Evolutionary conservation across 2,797 vertebrate species (phyloP), one percentile per base, ranked within the genome.

Genomic region (Tokudaia muenninki): DNA sequence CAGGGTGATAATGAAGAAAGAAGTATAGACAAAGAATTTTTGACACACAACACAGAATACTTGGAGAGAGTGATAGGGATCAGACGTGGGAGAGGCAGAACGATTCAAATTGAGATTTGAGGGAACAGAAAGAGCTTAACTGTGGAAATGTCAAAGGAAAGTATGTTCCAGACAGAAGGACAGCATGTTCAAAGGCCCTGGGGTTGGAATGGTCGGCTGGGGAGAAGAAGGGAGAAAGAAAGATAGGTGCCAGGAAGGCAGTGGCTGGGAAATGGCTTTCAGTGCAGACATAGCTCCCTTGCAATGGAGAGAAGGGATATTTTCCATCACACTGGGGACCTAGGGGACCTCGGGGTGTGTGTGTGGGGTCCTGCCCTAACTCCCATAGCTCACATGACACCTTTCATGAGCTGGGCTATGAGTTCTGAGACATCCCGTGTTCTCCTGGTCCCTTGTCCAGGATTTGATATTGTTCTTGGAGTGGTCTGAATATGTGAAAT

Each of bases 151-250:
- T 17, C 65, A 87, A 79, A 47, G 80, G 52, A 59, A 70, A 77
- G 4, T 9, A 0, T 34, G 17, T 44, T 82, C 41, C 7, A 11
- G 50, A 55, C 44, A 37, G 50, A 74, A 0, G 22, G 24, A n/a
- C 19, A 22, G 29, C 29, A 13, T 7, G 8, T 47, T 9, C 78
- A n/a, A 96, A 95, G 41, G 47, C 29, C 67, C 89, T 89, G 95
- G 47, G 63, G 72, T n/a, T 0, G 0, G 47, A 29, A 26, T 31
- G 13, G 17, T 31, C 72, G 4, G 6, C 4, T 19, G 11, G 74
- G 26, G 1, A 6, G 13, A 90, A 13, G 55, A 10, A 11, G 24
- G 4, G 9, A 37, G 57, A 29, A 11, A 16, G 55, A 7, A 47
- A 57, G 65, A 91, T 34, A 59, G 17, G 13, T 19, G 26, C 14